These are phyloP conservation scores for Radopholus similis DNA, from an alignment of 1,140 invertebrate genomes.

Conservation along the genomic window DNA sequence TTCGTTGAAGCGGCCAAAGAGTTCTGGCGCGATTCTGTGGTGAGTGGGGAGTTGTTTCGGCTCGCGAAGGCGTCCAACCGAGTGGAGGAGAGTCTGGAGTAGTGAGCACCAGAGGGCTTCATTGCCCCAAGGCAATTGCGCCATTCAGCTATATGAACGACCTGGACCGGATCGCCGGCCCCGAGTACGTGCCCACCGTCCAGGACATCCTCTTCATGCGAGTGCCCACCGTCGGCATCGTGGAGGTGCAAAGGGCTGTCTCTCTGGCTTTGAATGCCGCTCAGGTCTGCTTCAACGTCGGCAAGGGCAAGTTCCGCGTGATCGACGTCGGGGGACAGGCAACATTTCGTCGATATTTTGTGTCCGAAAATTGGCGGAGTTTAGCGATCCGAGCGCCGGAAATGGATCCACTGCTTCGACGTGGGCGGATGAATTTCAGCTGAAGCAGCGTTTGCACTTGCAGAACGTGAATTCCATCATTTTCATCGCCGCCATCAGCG, in stretches of 20 bases:
- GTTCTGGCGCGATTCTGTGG: neutral
- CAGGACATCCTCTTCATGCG: conserved; percentile 94
- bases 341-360: neutral
- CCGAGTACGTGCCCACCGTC: conserved; percentile 88
- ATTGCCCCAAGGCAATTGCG: neutral
- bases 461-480: conserved; percentile 67
- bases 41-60: neutral
- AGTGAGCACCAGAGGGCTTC: neutral
- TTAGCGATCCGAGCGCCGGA: conserved; percentile 64
- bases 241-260: conserved; percentile 69
- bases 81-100: neutral
- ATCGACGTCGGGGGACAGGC: conserved; percentile 66
- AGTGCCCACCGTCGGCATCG: conserved; percentile 88
- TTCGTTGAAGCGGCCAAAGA: neutral
- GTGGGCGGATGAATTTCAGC: neutral
- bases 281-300: neutral
- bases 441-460: neutral
- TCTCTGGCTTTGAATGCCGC: neutral
- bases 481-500: conserved; percentile 65
- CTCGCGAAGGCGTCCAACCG: neutral
- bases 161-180: conserved; percentile 84
- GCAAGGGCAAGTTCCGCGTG: conserved; percentile 61
- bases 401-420: conserved; percentile 69
- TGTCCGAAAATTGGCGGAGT: neutral
- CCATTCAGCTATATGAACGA: conserved; percentile 83